phyloP scores from a whole-genome alignment of 1,140 invertebrate species.

The Drosophila pectinifera region DNA sequence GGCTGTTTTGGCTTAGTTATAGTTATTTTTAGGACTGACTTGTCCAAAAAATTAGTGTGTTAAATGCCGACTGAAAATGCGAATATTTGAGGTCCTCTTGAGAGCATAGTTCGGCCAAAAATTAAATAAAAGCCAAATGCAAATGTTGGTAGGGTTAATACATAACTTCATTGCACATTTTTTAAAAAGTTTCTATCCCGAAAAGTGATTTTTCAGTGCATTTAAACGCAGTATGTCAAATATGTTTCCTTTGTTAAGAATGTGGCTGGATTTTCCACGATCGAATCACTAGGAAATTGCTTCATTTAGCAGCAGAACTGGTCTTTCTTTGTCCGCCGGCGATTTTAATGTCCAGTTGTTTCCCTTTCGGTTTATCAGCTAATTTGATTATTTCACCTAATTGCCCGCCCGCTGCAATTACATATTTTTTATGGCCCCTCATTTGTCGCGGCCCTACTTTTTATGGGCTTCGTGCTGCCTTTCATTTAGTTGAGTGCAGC shows the following conservation, averaged over 20 bases:
- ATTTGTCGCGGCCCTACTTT: slow-evolving; percentile 25
- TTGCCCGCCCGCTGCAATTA: slow-evolving; percentile 49
- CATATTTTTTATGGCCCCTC: slow-evolving; percentile 45
- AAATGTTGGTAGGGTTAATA: slow-evolving; percentile 60
- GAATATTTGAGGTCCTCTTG: no score
- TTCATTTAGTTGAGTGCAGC: slow-evolving; percentile 65
- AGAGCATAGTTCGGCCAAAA: no score
- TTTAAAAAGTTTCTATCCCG: not conserved
- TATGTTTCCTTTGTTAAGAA: slow-evolving; percentile 48
- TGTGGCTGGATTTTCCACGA: slow-evolving; percentile 49
- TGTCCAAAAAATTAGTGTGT: no score
- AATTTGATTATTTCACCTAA: slow-evolving; percentile 78
- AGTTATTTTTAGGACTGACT: no score
- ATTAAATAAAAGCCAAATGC: slow-evolving; percentile 49
- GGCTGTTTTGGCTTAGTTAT: no score
- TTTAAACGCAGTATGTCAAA: slow-evolving; percentile 41
- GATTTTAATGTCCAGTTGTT: slow-evolving; percentile 34
- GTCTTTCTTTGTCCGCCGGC: slow-evolving; percentile 37
- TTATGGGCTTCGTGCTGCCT: slow-evolving; percentile 47
- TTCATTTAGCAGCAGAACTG: slow-evolving; percentile 55
- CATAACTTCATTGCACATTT: no score
- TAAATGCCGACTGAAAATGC: no score
- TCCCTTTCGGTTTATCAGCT: slow-evolving; percentile 57
- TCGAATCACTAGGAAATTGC: slow-evolving; percentile 67
- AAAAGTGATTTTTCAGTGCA: not conserved